Base-by-base conservation (phyloP, 2,888 invertebrate species). In the Ectemnius continuus region DNA sequence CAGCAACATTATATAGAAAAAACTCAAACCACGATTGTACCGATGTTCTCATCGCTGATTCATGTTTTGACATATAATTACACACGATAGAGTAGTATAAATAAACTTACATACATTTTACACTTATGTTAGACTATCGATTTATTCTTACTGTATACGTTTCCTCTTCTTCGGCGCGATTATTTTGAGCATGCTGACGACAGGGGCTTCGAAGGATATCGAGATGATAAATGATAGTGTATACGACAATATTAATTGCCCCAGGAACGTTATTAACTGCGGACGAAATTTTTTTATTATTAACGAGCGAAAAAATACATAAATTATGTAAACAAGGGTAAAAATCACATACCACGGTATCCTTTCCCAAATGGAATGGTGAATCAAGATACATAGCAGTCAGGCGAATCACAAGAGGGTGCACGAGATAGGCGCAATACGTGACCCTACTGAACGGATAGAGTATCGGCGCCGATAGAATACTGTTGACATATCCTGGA, bases 391-490 rank as follows among this genome's bases (percentile, higher is more conserved):
- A 95, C 93, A 97, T 95, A 59, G 95, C 95, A 87, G 96, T 94
- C 84, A 94, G 92, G 82, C 97, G 93, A 85, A 97, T 95, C 75
- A 96, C 94, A 67, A 97, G 94, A 0, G 97, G 97, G 91, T 97
- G 97, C 75, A 97, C 94, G 76, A 97, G 92, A 91, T 97, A 97
- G 0, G 96, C 95, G 90, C 97, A 97, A 91, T 97, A 97, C 59
- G 97, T 97, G 16, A 97, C 95, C 81, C 97, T 92, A 67, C 96
- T 97, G 91, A 97, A 95, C 70, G 97, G 97, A 91, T 97, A 97
- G 69, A 97, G 92, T 74, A 95, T 93, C 8, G 96, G 94, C 36
- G 96, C 94, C 1, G 96, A 95, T 14, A 97, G 92, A 85, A 97
- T 91, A 47, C 93, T 92, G 64, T 95, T 95, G 57, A 96, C 93